Percentiles rank a stretch among this genome's conserved stretches.
Evolutionary conservation across 2,113 vertebrate genomes (phyloP).

Genomic region (Theropithecus gelada): DNA sequence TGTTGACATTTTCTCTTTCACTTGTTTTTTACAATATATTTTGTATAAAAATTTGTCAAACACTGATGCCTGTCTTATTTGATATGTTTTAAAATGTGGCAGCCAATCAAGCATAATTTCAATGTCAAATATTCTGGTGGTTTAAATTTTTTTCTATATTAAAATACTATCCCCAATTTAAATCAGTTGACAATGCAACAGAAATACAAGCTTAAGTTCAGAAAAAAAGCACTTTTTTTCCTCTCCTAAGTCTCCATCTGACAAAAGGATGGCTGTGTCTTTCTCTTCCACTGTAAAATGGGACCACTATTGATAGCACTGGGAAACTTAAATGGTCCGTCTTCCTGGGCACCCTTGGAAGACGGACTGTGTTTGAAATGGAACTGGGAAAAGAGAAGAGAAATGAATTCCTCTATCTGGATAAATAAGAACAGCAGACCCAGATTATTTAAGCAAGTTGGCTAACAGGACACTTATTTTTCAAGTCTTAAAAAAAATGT

Average conservation of each 20-base stretch:
- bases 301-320: neutral
- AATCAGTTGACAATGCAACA: slow-evolving; percentile 30
- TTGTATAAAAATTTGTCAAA: slow-evolving; percentile 41
- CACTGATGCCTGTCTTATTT: neutral
- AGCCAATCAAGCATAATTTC: slow-evolving; percentile 19
- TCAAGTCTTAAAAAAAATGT: neutral
- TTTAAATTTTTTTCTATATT: slow-evolving; percentile 11
- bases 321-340: neutral
- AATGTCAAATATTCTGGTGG: slow-evolving; percentile 12
- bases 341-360: neutral
- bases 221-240: neutral
- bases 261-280: neutral
- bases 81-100: slow-evolving; percentile 52
- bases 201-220: neutral
- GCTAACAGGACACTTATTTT: neutral
- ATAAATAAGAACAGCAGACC: neutral
- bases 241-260: neutral
- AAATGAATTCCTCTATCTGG: neutral
- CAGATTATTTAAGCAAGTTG: neutral
- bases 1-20: slow-evolving; percentile 63
- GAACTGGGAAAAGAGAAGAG: neutral
- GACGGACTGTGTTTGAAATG: neutral
- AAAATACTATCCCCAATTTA: slow-evolving; percentile 53
- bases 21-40: slow-evolving; percentile 27
- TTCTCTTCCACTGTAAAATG: neutral